A percentile compares a stretch with the other conserved stretches of the same genome.
phyloP scores from a whole-genome alignment of 1,140 invertebrate species.

The Ceratina japonica region DNA sequence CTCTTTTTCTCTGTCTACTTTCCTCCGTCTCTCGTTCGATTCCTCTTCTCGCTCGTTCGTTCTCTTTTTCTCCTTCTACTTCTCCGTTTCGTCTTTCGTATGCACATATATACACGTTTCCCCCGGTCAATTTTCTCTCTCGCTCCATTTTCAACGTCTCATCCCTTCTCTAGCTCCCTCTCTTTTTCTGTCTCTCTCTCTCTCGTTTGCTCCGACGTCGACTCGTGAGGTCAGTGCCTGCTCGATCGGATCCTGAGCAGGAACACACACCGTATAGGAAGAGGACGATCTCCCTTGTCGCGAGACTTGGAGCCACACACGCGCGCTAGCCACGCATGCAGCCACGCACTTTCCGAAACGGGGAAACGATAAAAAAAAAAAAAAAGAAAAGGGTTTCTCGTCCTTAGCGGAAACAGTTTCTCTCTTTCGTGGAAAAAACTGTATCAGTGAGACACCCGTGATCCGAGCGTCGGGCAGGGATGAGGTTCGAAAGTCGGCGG shows the following conservation, averaged over 20 bases:
- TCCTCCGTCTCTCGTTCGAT: constrained; percentile 24
- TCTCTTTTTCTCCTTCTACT: constrained; percentile 28
- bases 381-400: not conserved
- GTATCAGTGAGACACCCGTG: not conserved
- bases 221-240: constrained; percentile 75
- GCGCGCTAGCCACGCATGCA: constrained; percentile 39
- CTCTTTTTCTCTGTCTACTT: constrained; percentile 20
- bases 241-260: constrained; percentile 74
- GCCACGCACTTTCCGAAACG: constrained; percentile 36
- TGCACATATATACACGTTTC: constrained; percentile 13
- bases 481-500: constrained; percentile 16
- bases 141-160: constrained; percentile 28
- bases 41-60: constrained; percentile 24
- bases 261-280: constrained; percentile 62
- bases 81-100: constrained; percentile 47
- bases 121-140: constrained; percentile 44
- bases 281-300: constrained; percentile 58
- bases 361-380: not conserved
- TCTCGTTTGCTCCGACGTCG: constrained; percentile 53
- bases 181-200: constrained; percentile 28
- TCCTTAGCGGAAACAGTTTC: not conserved
- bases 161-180: constrained; percentile 37
- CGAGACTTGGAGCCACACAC: constrained; percentile 40
- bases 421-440: not conserved
- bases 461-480: not conserved